Conservation (phyloP, 2,888 invertebrate genomes). For the Liodrosophila aerea region DNA sequence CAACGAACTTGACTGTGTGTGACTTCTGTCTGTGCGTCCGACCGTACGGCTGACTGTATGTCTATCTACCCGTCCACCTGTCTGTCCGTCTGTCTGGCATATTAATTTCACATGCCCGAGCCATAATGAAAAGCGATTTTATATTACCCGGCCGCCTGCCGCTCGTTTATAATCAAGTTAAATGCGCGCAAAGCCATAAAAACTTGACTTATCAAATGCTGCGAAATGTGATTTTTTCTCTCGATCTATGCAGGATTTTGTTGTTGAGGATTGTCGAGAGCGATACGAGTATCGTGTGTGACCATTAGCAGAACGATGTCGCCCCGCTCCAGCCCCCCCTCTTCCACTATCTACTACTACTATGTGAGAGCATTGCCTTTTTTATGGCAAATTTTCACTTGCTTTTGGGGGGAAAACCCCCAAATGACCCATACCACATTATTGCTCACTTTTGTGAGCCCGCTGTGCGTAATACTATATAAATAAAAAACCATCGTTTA, state of each 20-base stretch:
- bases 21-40: too few species aligned
- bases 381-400: conserved; percentile 76
- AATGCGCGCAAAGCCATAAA: conserved; percentile 70
- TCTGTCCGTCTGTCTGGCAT: conserved; percentile 30
- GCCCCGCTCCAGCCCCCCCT: conserved; percentile 23
- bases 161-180: conserved; percentile 77
- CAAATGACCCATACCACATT: conserved; percentile 51
- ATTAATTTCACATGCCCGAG: conserved; percentile 70
- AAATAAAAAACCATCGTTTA: conserved; percentile 60
- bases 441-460: conserved; percentile 52
- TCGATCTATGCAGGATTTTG: conserved; percentile 5
- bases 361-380: conserved; percentile 64
- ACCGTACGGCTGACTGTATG: too few species aligned
- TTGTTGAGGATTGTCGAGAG: too few species aligned
- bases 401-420: conserved; percentile 49
- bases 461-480: conserved; percentile 59
- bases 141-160: conserved; percentile 70
- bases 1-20: conserved; percentile 60
- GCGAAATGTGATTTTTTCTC: conserved; percentile 60
- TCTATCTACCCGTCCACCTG: conserved; percentile 9
- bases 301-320: conserved; percentile 74
- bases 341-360: conserved; percentile 21
- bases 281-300: conserved; percentile 41
- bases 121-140: conserved; percentile 72
- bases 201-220: conserved; percentile 66